Evolutionary conservation across 2,797 vertebrate species (phyloP).

Genomic region (Adrianichthys oophorus): DNA sequence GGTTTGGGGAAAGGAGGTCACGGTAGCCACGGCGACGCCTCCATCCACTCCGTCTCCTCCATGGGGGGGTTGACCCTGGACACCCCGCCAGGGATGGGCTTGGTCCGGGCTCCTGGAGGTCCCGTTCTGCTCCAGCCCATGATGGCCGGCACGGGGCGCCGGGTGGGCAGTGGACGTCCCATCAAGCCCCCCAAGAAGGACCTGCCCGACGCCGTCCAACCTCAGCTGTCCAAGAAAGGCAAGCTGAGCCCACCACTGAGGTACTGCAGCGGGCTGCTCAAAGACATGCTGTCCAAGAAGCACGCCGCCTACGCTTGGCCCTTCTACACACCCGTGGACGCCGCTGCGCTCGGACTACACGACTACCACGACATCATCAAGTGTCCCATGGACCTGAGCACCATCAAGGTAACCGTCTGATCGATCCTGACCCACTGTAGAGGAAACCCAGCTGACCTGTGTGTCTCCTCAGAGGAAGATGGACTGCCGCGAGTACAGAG

Average conservation of each 20-base stretch:
- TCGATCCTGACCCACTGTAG: no score
- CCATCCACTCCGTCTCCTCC: conserved; percentile 80
- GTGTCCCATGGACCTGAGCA: conserved; percentile 93
- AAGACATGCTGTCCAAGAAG: conserved; percentile 90
- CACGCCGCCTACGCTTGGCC: conserved; percentile 89
- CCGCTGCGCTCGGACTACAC: conserved; percentile 84
- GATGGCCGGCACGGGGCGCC: conserved; percentile 65
- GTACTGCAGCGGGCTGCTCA: conserved; percentile 90
- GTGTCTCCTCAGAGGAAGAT: conserved; percentile 85
- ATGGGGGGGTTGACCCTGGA: conserved; percentile 74
- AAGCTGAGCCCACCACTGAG: conserved; percentile 88
- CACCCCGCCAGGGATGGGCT: conserved; percentile 70
- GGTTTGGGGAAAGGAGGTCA: conserved; percentile 80
- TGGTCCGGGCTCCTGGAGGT: conserved; percentile 66
- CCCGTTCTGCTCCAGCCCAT: conserved; percentile 80
- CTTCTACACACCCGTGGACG: conserved; percentile 85
- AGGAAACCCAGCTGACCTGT: no score
- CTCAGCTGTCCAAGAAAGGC: conserved; percentile 84
- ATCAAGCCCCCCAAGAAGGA: conserved; percentile 94
- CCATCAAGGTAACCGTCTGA: conserved; percentile 82
- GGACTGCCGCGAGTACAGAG: conserved; percentile 89
- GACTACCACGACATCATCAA: conserved; percentile 97
- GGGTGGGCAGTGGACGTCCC: conserved; percentile 89
- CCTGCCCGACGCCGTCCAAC: conserved; percentile 87
- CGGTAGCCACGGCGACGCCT: conserved; percentile 75